Base-by-base conservation (phyloP, 2,113 vertebrate species). In the Cepphus grylle region DNA sequence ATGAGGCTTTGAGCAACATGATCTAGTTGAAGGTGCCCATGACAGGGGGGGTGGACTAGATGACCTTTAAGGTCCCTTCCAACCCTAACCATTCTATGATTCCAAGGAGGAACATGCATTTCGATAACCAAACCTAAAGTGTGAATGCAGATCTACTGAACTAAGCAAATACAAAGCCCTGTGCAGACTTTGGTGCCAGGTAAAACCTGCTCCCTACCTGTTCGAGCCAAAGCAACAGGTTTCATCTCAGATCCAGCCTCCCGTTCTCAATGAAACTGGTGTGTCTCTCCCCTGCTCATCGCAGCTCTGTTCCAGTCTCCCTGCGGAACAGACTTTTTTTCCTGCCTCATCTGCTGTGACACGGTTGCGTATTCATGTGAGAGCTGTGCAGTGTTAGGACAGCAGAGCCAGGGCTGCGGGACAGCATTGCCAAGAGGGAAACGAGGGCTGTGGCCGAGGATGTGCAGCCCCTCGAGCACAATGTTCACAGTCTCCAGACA, bases 111-210 rank as follows among this genome's bases (percentile, higher is more conserved):
- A 86, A 84, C 27, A 38, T 23, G 32, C 45, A 84, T 78, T 73
- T 89, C 81, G 66, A 67, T 19, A 70, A 58, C 22, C 16, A 43
- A 25, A 61, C 42, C 38, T 30, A 6, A 83, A 71, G 42, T 13
- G 20, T 55, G 42, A 96, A 66, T 63, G 63, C 73, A 96, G 86
- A 81, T 67, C 47, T 86, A 73, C 55, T 34, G 38, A 67, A 55
- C 25, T 26, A 81, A 95, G 56, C 18, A 26, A 86, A 74, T 19
- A 20, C 17, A 62, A 90, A 61, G 49, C 42, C 36, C 59, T 53
- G 30, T 15, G 53, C 23, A 55, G 76, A 53, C 38, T 77, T 22
- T 34, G 12, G 59, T 66, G 65, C 55, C 56, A 50, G 55, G 67
- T 52, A 38, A 91, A 90, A 73, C 42, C 77, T 73, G 86, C 19